A percentile compares a stretch with the other conserved stretches of the same genome.
Conservation (phyloP, 2,888 invertebrate genomes). For the Macrophya annulata region DNA sequence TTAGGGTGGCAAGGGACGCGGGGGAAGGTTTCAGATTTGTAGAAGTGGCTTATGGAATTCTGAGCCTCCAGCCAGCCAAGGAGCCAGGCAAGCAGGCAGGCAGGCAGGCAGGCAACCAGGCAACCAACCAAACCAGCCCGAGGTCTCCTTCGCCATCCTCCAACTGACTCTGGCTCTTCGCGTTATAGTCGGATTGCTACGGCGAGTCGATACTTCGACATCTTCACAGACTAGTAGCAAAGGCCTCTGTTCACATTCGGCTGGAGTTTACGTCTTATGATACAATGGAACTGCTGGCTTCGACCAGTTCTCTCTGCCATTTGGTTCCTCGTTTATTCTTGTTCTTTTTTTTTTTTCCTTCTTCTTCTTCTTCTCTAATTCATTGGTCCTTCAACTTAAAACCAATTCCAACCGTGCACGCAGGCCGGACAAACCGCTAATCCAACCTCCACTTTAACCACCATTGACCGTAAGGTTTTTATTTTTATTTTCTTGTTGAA, state of each 20-base stretch:
- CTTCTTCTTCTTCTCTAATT: conserved; percentile 6
- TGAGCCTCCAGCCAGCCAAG: conserved; percentile 49
- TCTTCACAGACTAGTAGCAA: not conserved
- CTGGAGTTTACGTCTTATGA: conserved; percentile 56
- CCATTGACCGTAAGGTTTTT: conserved; percentile 6
- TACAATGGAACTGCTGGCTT: not conserved
- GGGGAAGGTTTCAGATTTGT: conserved; percentile 54
- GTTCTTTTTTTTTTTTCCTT: conserved; percentile 48
- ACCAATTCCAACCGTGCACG: not conserved
- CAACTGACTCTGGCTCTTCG: conserved; percentile 3
- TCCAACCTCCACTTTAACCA: not conserved
- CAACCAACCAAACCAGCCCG: conserved; percentile 17
- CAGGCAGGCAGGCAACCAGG: not conserved
- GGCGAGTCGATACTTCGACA: conserved; percentile 37
- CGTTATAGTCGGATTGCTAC: not conserved
- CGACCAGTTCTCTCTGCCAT: conserved; percentile 37
- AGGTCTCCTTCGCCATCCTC: conserved; percentile 26
- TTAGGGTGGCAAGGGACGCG: conserved; percentile 39
- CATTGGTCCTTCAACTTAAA: conserved; percentile 18
- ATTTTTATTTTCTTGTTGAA: not conserved
- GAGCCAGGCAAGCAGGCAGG: not conserved
- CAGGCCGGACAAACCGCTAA: not conserved
- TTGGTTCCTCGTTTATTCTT: conserved; percentile 14
- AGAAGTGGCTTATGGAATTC: conserved; percentile 63
- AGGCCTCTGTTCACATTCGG: conserved; percentile 61